Evolutionary conservation across 2,113 vertebrate species (phyloP).

Genomic region (Eonycteris spelaea): DNA sequence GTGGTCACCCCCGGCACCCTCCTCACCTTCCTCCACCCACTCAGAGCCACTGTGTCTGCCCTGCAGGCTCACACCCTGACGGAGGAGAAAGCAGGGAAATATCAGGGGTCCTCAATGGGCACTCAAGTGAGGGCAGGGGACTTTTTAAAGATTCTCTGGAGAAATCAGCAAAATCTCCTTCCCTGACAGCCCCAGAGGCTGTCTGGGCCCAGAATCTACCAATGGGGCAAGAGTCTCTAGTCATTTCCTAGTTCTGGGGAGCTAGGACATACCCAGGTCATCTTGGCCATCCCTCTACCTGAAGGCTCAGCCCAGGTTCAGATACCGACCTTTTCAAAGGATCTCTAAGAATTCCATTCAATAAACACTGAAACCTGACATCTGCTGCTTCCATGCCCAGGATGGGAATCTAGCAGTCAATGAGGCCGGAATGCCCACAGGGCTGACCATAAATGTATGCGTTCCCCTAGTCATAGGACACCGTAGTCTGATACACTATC

Average conservation of each 20-base stretch:
- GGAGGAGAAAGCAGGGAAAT: no score
- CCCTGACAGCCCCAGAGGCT: neutral
- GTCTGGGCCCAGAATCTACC: neutral
- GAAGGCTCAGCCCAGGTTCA: neutral
- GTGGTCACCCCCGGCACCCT: neutral
- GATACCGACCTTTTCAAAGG: neutral
- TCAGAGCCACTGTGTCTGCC: neutral
- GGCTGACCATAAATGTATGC: neutral
- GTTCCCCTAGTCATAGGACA: neutral
- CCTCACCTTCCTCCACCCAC: neutral
- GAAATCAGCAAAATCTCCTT: neutral
- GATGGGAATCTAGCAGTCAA: neutral
- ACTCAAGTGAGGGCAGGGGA: neutral
- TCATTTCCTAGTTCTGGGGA: no score
- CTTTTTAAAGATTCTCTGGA: neutral
- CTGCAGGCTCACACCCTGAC: neutral
- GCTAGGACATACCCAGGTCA: neutral
- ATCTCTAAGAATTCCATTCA: neutral
- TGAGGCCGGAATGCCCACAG: neutral
- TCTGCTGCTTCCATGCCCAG: neutral
- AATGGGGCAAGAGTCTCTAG: rapidly evolving
- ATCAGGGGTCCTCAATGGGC: neutral
- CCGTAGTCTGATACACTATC: neutral
- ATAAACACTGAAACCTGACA: neutral
- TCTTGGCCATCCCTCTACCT: neutral